These are phyloP conservation scores for Atherinosoma microstoma DNA, from an alignment of 2,797 vertebrate species.

Conservation along the genomic window DNA sequence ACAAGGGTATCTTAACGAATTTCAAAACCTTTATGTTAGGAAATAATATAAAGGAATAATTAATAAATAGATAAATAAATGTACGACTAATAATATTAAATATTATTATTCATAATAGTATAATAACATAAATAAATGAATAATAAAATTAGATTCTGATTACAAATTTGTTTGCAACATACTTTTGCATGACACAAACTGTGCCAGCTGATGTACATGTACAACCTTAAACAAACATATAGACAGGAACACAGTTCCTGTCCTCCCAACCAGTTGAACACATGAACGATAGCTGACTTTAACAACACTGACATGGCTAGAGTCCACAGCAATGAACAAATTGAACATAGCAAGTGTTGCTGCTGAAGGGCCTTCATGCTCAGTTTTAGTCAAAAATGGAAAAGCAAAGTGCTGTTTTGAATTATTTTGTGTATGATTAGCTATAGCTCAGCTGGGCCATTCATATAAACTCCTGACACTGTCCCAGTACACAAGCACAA, in stretches of 20 bases:
- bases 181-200: not conserved
- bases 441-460: not conserved
- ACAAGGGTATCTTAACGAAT: constrained; percentile 20
- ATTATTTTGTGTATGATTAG: too few species aligned
- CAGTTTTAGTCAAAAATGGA: not conserved
- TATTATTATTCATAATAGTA: not conserved
- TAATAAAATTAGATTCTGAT: too few species aligned
- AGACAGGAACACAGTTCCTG: too few species aligned
- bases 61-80: not conserved
- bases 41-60: not conserved
- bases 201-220: too few species aligned
- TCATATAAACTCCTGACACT: too few species aligned
- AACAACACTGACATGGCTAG: too few species aligned
- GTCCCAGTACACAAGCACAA: too few species aligned
- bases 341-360: not conserved
- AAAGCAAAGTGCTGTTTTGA: not conserved
- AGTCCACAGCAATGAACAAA: not conserved
- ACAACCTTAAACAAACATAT: too few species aligned
- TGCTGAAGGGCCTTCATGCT: not conserved
- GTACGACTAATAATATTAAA: too few species aligned
- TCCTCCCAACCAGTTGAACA: not conserved
- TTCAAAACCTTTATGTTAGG: constrained; percentile 2
- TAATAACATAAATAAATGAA: not conserved
- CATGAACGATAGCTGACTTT: not conserved
- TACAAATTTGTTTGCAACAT: not conserved